A percentile compares a stretch with the other conserved stretches of the same genome.
phyloP scores from a whole-genome alignment of 2,888 invertebrate species.

The Prosapia bicincta region DNA sequence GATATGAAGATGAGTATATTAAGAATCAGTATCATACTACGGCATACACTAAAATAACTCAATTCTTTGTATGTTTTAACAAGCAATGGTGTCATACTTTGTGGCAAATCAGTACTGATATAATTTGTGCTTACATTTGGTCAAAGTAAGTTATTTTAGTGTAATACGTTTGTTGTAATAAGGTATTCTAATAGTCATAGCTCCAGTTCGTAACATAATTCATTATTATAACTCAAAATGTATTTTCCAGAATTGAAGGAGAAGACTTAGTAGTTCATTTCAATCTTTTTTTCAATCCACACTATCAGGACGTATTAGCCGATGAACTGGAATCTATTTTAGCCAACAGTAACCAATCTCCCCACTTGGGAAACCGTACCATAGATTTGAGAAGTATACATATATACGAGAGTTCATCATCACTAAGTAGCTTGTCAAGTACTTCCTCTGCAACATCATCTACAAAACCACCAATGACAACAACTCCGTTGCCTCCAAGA shows the following conservation, averaged over 20 bases:
- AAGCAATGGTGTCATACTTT: too few relatives aligned
- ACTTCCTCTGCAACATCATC: slow-evolving; percentile 21
- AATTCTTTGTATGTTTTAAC: too few relatives aligned
- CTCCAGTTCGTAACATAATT: too few relatives aligned
- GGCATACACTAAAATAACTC: too few relatives aligned
- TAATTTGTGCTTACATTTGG: too few relatives aligned
- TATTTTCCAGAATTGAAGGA: slow-evolving; percentile 56
- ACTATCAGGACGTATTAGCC: slow-evolving; percentile 56
- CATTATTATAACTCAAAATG: too few relatives aligned
- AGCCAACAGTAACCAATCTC: slow-evolving; percentile 49
- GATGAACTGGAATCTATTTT: slow-evolving; percentile 62
- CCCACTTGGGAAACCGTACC: slow-evolving; percentile 60
- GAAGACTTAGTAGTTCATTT: slow-evolving; percentile 79
- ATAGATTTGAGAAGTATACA: slow-evolving; percentile 63
- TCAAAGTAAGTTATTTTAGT: too few relatives aligned
- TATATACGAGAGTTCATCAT: slow-evolving; percentile 54
- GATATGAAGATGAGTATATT: too few relatives aligned
- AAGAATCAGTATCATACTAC: too few relatives aligned
- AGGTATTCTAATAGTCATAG: too few relatives aligned
- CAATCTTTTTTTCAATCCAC: slow-evolving; percentile 79
- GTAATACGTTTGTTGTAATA: too few relatives aligned
- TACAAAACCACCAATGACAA: slow-evolving; percentile 37
- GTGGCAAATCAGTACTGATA: too few relatives aligned
- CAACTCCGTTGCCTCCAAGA: slow-evolving; percentile 59
- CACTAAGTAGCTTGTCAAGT: slow-evolving; percentile 10